Percentiles rank a stretch among this genome's conserved stretches.
phyloP scores from a whole-genome alignment of 23 tunicate species.

The Phallusia fumigata region DNA sequence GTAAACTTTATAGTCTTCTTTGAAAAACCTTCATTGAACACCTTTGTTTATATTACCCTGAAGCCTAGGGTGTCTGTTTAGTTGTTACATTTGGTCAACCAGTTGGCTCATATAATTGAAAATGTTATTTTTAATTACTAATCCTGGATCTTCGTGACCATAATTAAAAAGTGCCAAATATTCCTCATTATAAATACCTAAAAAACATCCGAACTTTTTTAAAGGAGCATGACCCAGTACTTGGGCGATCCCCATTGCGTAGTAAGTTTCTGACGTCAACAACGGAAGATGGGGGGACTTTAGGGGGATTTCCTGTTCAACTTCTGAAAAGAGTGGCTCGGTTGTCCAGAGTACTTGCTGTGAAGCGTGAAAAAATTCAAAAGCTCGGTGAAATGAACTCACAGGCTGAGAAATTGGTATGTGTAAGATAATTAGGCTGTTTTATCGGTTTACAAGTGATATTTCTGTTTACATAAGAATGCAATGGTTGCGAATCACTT shows the following conservation, averaged over 20 bases:
- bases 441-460: neutral
- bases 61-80: no score
- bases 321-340: slow-evolving; percentile 61
- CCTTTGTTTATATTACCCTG: no score
- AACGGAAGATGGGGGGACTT: slow-evolving; percentile 63
- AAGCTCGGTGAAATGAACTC: slow-evolving; percentile 80
- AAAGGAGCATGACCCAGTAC: slow-evolving; percentile 78
- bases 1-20: no score
- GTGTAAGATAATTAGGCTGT: neutral
- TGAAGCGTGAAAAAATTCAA: slow-evolving; percentile 78
- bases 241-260: slow-evolving; percentile 80
- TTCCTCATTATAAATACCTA: no score
- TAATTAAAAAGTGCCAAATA: no score
- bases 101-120: no score
- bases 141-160: no score
- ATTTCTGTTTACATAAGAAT: no score
- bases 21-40: no score
- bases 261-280: slow-evolving; percentile 47
- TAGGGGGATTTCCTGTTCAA: slow-evolving; percentile 89
- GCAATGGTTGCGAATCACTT: neutral
- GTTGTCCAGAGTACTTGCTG: slow-evolving; percentile 58
- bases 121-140: no score
- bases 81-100: no score
- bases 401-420: slow-evolving; percentile 74
- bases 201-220: no score